phyloP scores from a whole-genome alignment of 2,888 invertebrate genomes.

The Alcis repandata region DNA sequence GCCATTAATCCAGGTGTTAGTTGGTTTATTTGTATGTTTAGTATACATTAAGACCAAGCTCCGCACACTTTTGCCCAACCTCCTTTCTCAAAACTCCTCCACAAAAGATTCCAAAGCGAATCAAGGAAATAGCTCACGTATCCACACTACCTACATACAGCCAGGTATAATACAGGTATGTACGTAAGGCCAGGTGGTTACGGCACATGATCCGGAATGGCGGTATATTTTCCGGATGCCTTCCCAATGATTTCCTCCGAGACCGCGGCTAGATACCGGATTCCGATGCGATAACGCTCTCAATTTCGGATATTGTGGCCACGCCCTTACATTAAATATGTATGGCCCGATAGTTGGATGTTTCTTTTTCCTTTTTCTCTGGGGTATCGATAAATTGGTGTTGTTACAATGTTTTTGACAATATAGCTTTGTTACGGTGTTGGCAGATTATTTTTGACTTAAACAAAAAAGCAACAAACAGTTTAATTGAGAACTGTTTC shows the following conservation, averaged over 20 bases:
- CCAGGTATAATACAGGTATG: too few species aligned
- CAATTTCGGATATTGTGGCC: slow-evolving; percentile 80
- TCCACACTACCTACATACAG: slow-evolving; percentile 30
- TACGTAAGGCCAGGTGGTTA: slow-evolving; percentile 78
- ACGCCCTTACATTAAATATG: slow-evolving; percentile 79
- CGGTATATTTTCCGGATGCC: slow-evolving; percentile 90
- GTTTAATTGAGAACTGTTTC: too few species aligned
- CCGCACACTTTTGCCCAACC: too few species aligned
- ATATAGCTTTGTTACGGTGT: background rate
- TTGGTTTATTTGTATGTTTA: too few species aligned
- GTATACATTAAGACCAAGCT: too few species aligned
- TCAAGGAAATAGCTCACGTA: slow-evolving; percentile 78
- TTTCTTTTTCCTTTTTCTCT: slow-evolving; percentile 65
- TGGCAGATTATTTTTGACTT: background rate
- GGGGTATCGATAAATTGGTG: slow-evolving; percentile 50
- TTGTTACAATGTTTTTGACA: slow-evolving; percentile 18
- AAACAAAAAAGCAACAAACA: too few species aligned
- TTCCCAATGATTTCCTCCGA: slow-evolving; percentile 93
- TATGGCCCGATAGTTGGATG: slow-evolving; percentile 67
- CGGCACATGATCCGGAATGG: slow-evolving; percentile 78
- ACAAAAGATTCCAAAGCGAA: slow-evolving; percentile 32
- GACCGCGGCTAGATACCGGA: slow-evolving; percentile 87
- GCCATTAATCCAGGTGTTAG: too few species aligned
- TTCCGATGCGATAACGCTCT: slow-evolving; percentile 86
- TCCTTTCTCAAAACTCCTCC: too few species aligned